Evolutionary conservation across 1,140 invertebrate genomes (phyloP).

Genomic region (Hyles euphorbiae): DNA sequence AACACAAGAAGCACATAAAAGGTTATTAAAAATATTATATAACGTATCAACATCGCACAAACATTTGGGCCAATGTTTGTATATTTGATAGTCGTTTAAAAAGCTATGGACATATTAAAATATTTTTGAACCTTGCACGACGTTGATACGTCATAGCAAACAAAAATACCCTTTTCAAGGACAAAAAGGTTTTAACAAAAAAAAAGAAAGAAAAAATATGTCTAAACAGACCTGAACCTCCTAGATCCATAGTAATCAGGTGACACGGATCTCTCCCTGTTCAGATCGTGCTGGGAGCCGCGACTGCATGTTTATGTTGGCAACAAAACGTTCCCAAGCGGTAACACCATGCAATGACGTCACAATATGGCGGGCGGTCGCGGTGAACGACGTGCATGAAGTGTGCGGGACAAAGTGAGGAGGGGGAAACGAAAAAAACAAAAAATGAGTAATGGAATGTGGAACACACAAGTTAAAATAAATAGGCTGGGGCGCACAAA

Average conservation of each 20-base stretch:
- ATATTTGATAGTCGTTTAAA: too few relatives aligned
- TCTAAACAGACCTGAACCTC: constrained; percentile 79
- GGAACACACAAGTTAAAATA: neutral
- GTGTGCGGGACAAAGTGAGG: too few relatives aligned
- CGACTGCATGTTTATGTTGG: constrained; percentile 62
- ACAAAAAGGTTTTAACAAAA: constrained; percentile 13
- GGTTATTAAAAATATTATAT: too few relatives aligned
- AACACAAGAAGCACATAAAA: too few relatives aligned
- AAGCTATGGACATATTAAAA: too few relatives aligned
- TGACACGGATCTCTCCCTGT: constrained; percentile 77
- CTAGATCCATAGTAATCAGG: constrained; percentile 79
- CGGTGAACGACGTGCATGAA: constrained; percentile 27
- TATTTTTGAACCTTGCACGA: too few relatives aligned
- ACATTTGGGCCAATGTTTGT: too few relatives aligned
- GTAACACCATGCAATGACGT: constrained; percentile 52
- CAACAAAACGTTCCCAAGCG: constrained; percentile 24
- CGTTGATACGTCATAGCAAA: too few relatives aligned
- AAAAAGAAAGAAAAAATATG: constrained; percentile 23
- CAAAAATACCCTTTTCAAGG: neutral
- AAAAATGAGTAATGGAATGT: neutral
- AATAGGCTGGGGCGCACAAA: too few relatives aligned
- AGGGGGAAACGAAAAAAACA: neutral
- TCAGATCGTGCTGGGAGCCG: constrained; percentile 81
- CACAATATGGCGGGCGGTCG: constrained; percentile 32
- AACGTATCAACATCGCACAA: too few relatives aligned